phyloP scores from a whole-genome alignment of 2,113 vertebrate genomes.

The Anser cygnoides region DNA sequence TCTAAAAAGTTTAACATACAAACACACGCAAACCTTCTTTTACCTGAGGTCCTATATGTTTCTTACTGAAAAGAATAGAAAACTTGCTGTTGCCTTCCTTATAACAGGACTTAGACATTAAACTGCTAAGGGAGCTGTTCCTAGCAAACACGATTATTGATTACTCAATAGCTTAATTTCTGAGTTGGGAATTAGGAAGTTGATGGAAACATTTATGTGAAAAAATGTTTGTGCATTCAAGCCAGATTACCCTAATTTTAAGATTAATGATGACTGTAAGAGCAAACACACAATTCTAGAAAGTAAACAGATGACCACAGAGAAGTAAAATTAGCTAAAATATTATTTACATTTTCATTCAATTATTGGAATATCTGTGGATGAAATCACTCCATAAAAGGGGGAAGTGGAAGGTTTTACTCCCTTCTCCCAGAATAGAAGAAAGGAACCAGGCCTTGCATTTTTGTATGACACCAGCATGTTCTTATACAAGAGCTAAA shows the following conservation, averaged over 20 bases:
- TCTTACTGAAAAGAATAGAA: not conserved
- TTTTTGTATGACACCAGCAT: not conserved
- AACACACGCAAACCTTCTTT: not conserved
- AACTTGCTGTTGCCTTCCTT: not conserved
- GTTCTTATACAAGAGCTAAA: not conserved
- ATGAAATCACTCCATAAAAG: constrained; percentile 11
- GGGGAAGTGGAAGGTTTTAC: not conserved
- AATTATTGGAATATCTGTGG: not conserved
- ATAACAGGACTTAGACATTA: not conserved
- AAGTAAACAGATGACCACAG: constrained; percentile 34
- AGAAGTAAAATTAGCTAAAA: constrained; percentile 11
- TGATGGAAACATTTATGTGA: not conserved
- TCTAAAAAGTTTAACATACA: not conserved
- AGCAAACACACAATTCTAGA: not conserved
- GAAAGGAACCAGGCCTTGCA: not conserved
- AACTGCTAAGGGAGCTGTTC: not conserved
- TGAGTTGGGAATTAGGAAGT: not conserved
- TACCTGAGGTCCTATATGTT: not conserved
- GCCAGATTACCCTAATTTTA: constrained; percentile 39
- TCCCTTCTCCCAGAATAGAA: not conserved
- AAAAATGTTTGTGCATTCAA: constrained; percentile 20
- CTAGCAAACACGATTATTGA: not conserved
- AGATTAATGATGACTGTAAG: not conserved
- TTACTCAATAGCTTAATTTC: not conserved
- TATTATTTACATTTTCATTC: constrained; percentile 20